Evolutionary conservation across 2,888 invertebrate genomes (phyloP).

Genomic region (Eueremaeus valkanovi): DNA sequence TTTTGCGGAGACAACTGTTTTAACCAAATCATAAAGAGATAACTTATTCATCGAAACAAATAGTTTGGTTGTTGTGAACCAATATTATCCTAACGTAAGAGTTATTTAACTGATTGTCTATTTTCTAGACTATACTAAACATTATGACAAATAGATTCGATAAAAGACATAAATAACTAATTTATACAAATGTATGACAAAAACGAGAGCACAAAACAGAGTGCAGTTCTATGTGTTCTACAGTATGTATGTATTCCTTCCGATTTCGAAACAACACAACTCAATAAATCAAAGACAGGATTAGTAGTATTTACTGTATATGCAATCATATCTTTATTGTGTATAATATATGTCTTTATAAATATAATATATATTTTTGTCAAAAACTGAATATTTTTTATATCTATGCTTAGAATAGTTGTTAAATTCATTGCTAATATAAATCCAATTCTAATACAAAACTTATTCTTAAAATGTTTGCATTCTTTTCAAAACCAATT

Average conservation of each 20-base stretch:
- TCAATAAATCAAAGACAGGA: background rate
- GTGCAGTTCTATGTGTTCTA: background rate
- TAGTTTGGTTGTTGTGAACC: background rate
- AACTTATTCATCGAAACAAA: background rate
- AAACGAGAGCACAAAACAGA: background rate
- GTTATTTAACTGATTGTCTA: background rate
- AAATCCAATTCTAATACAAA: no score
- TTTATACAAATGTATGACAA: background rate
- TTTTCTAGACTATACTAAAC: background rate
- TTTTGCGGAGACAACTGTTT: background rate
- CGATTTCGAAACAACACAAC: background rate
- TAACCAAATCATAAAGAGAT: constrained; percentile 28
- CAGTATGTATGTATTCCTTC: background rate
- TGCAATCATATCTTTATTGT: no score
- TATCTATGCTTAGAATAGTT: no score
- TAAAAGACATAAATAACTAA: background rate
- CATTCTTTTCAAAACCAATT: no score
- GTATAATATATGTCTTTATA: no score
- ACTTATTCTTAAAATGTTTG: no score
- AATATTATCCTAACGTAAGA: constrained; percentile 1
- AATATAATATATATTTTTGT: no score
- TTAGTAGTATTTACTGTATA: background rate
- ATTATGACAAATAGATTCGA: background rate
- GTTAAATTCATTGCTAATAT: no score
- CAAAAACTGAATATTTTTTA: no score